Base-by-base conservation (phyloP, 2,888 invertebrate species). In the Nemotelus pantherinus region DNA sequence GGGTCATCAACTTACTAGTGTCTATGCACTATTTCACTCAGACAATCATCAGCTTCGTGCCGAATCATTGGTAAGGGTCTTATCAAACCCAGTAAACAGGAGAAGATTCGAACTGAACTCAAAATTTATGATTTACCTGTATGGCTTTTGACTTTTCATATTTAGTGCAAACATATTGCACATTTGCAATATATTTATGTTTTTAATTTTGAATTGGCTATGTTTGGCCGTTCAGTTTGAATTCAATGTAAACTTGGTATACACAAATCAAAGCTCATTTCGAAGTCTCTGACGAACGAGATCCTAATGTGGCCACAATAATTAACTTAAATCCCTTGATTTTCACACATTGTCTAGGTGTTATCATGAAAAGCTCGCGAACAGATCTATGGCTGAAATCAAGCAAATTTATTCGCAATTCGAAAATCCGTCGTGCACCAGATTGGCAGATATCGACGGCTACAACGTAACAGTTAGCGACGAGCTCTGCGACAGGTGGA, bases 11-110 rank as follows among this genome's bases (percentile, higher is more conserved):
- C 83, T 81, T 90, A 6, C 83, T 90, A 3, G 89, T 90, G 0
- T 88, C 89, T 1, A 88, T 89, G 83, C 90, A 90, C 81, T 90
- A 90, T 83, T 90, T 90, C 82, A 89, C 90, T 6, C 90, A 90
- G 83, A 90, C 90, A 10, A 90, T 90, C 80, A 90, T 90, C 76
- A 89, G 89, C 81, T 86, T 90, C 58, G 86, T 88, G 57, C 90
- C 90, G 2, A 87, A 86, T 48, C 86, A 88, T 82, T 88, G 87
- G 87, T 88, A 83, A 80, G 80, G 76, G 80, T 7, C 1, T 70
- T n/a, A 63, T 55, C 43, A 82, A 25, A 25, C 25, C 25, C 25
- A 25, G 25, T 25, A 25, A 25, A 25, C 25, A 25, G 25, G 25
- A 25, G 0, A 1, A 25, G 25, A 25, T 25, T 25, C 25, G 25